Evolutionary conservation across 1,140 invertebrate genomes (phyloP), one percentile per base, ranked within the genome.

Genomic region (Leptinotarsa texana): DNA sequence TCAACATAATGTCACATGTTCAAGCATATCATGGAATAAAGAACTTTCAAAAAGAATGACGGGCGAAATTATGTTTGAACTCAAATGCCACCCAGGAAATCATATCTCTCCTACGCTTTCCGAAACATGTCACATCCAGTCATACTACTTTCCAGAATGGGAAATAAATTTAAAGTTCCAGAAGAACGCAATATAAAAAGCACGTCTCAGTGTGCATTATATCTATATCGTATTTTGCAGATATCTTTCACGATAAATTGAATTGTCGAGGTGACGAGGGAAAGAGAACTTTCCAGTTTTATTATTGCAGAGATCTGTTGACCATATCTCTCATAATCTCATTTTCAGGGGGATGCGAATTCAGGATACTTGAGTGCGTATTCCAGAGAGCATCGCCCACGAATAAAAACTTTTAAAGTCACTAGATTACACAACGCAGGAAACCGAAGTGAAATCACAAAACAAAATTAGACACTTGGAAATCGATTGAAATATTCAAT

Each of bases 81-180:
- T 0, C 51, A 15, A 57, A 18, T 17, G 0, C 15, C 0, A 57
- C n/a, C 51, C 33, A 11, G 8, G 33, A 42, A 57, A 57, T 18
- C 51, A 1, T n/a, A 17, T 57, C n/a, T 18, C n/a, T 57, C n/a
- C 51, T 57, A 57, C 51, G 51, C 33, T 57, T 15, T n/a, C 51
- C n/a, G n/a, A 17, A 57, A 18, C 15, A 17, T 57, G 51, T 57
- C 51, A 57, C n/a, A 57, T n/a, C 51, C 51, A 57, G 51, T 57
- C 15, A 57, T 57, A 57, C 15, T 15, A 18, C n/a, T 17, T 18
- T 57, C 51, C 15, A 57, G 51, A 18, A 57, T 15, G n/a, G n/a
- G 51, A 57, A 57, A 57, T 57, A 57, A 57, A 57, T 57, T 57
- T 57, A 57, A 57, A 57, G n/a, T 57, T 57, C 51, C 51, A 57